These are phyloP conservation scores for Pollimyrus isidori DNA, from an alignment of 2,113 vertebrate genomes.

Conservation along the genomic window DNA sequence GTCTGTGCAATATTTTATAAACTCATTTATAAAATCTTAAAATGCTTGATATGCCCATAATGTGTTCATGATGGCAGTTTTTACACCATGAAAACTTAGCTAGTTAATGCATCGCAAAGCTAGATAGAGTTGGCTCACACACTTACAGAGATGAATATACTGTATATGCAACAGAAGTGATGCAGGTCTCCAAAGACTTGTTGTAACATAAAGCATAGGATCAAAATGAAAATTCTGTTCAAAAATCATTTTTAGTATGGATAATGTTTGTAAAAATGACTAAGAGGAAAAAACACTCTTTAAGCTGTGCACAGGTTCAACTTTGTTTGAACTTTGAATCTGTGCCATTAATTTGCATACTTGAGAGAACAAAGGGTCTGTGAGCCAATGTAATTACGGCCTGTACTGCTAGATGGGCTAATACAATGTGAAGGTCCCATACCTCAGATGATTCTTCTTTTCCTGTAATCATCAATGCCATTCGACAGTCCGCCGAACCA, in stretches of 20 bases:
- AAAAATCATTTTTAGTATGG: background rate
- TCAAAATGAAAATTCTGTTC: background rate
- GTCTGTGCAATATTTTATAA: background rate
- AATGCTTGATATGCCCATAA: background rate
- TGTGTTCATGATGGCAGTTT: background rate
- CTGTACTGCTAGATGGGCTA: background rate
- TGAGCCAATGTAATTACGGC: background rate
- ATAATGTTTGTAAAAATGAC: background rate
- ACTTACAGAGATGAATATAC: background rate
- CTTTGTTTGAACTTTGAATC: constrained; percentile 7
- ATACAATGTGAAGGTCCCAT: background rate
- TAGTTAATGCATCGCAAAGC: background rate
- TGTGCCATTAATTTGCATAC: constrained; percentile 11
- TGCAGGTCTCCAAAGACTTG: background rate
- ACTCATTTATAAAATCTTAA: background rate
- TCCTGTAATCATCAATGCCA: background rate
- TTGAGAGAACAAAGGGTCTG: constrained; percentile 12
- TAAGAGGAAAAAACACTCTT: background rate
- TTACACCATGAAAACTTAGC: background rate
- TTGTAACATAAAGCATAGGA: background rate
- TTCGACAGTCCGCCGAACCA: background rate
- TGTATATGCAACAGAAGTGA: background rate
- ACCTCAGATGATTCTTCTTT: background rate
- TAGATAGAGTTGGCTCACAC: background rate
- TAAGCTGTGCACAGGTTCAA: constrained; percentile 3